A percentile compares a stretch with the other conserved stretches of the same genome.
phyloP scores from a whole-genome alignment of 2,113 vertebrate genomes.

The Corvus cornix region DNA sequence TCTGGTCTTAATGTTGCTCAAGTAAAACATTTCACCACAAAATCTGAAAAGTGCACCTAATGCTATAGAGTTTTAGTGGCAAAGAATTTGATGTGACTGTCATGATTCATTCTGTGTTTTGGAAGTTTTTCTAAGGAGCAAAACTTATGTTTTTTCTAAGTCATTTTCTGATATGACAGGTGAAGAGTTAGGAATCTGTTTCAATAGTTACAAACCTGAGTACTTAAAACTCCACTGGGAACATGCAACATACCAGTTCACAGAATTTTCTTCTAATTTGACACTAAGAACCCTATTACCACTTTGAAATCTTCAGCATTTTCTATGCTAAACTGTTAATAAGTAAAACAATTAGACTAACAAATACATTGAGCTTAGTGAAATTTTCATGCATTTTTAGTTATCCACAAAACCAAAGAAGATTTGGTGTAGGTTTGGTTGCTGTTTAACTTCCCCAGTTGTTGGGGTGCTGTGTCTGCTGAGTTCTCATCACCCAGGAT shows the following conservation, averaged over 20 bases:
- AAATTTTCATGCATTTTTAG: constrained; percentile 19
- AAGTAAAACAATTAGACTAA: constrained; percentile 45
- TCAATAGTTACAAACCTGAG: background rate
- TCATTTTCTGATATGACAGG: background rate
- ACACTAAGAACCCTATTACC: background rate
- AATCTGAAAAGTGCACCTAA: background rate
- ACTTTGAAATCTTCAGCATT: background rate
- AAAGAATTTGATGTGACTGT: background rate
- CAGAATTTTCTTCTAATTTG: constrained; percentile 34
- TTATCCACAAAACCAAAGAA: background rate
- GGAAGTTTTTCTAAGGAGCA: background rate
- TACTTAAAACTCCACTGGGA: constrained; percentile 28
- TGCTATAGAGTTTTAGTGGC: background rate
- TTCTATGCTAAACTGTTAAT: constrained; percentile 31
- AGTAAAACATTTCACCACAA: background rate
- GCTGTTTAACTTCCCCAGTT: background rate
- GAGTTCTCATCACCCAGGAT: background rate
- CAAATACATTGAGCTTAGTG: background rate
- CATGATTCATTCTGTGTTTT: background rate
- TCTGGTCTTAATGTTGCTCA: background rate
- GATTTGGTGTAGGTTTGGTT: background rate
- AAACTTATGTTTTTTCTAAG: background rate
- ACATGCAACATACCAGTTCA: background rate
- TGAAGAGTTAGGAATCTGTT: background rate
- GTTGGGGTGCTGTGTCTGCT: background rate